A percentile compares a stretch with the other conserved stretches of the same genome.
These are phyloP conservation scores for Fregetta grallaria DNA, from an alignment of 2,113 vertebrate genomes.

Conservation along the genomic window DNA sequence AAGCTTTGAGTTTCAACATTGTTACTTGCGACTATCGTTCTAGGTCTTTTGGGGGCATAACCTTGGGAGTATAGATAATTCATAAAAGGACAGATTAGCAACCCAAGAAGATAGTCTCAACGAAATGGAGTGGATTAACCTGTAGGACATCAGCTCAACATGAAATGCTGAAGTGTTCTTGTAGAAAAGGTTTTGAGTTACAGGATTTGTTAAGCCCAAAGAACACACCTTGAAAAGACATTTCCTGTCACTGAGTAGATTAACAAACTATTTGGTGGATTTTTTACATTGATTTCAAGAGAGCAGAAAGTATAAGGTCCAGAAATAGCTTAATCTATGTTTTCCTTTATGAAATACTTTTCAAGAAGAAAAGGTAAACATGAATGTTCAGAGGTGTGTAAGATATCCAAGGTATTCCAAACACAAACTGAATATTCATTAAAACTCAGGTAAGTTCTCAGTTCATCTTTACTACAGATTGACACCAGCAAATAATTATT, in stretches of 20 bases:
- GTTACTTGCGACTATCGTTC: neutral
- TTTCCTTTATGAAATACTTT: neutral
- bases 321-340: neutral
- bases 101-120: neutral
- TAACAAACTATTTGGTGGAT: neutral
- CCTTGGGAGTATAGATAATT: neutral
- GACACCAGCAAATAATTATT: neutral
- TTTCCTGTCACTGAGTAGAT: neutral
- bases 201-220: neutral
- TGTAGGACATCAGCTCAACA: neutral
- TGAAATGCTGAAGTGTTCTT: neutral
- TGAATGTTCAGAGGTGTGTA: neutral
- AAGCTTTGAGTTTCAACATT: neutral
- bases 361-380: neutral
- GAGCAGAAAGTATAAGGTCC: neutral
- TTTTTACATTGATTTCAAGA: neutral
- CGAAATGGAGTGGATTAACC: neutral
- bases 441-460: neutral
- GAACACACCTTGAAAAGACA: neutral
- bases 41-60: neutral
- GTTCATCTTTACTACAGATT: neutral
- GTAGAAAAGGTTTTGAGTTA: neutral
- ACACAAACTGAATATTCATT: neutral
- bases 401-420: neutral
- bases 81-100: neutral